Evolutionary conservation across 1,140 invertebrate genomes (phyloP).

Genomic region (Oryzaephilus surinamensis): DNA sequence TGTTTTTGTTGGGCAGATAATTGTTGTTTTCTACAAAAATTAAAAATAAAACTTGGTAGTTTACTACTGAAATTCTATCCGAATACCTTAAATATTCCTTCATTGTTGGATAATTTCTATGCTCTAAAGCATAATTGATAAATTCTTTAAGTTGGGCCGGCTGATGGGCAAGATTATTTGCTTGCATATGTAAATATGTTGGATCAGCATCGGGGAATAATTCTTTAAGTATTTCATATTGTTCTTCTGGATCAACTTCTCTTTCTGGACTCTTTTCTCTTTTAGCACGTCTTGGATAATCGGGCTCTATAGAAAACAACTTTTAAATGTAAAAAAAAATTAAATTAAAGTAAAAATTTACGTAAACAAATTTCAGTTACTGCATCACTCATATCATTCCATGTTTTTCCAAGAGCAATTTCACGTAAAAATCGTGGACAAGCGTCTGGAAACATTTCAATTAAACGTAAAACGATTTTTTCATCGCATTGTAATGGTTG

Average conservation of each 20-base stretch:
- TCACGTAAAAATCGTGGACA: constrained; percentile 31
- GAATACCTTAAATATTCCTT: constrained; percentile 37
- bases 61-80: background rate
- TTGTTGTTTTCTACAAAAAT: constrained; percentile 22
- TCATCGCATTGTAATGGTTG: constrained; percentile 1
- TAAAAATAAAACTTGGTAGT: too few relatives aligned
- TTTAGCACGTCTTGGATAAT: background rate
- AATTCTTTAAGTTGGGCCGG: constrained; percentile 30
- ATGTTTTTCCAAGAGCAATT: constrained; percentile 28
- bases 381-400: constrained; percentile 23
- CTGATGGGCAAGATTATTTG: constrained; percentile 20
- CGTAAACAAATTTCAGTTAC: constrained; percentile 20
- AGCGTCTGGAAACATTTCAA: constrained; percentile 31
- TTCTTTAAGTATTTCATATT: constrained; percentile 32
- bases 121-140: constrained; percentile 34
- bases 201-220: constrained; percentile 44
- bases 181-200: constrained; percentile 37
- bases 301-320: constrained; percentile 6
- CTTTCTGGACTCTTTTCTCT: constrained; percentile 3
- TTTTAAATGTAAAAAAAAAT: constrained; percentile 4
- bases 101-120: constrained; percentile 42
- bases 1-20: constrained; percentile 33
- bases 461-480: constrained; percentile 4
- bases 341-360: constrained; percentile 10
- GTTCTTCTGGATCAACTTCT: constrained; percentile 25